phyloP scores from a whole-genome alignment of 2,797 vertebrate genomes.

The Tadarida brasiliensis region DNA sequence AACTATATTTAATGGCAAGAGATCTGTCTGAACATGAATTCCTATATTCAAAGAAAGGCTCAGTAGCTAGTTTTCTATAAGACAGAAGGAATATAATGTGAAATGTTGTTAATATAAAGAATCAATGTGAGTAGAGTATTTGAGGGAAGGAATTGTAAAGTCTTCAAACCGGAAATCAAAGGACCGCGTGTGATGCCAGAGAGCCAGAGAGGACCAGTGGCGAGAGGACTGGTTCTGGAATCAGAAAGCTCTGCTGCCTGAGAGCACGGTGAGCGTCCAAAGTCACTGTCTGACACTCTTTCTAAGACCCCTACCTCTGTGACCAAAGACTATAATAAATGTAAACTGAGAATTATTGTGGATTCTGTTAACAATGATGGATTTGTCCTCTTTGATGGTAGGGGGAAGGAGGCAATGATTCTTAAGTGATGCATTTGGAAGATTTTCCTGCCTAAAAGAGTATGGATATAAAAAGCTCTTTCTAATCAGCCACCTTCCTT shows the following conservation, averaged over 20 bases:
- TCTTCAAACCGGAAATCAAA: not conserved
- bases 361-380: not conserved
- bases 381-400: not conserved
- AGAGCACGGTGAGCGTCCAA: not conserved
- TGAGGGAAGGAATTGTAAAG: not conserved
- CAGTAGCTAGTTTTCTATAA: not conserved
- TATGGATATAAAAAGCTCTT: not conserved
- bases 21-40: constrained; percentile 1
- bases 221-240: not conserved
- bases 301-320: not conserved
- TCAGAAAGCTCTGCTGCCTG: not conserved
- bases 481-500: not conserved
- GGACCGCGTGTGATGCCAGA: not conserved
- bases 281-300: not conserved
- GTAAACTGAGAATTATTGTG: not conserved
- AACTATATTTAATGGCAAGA: not conserved
- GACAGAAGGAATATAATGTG: not conserved
- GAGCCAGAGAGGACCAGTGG: not conserved
- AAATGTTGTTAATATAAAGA: not conserved
- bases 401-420: not conserved
- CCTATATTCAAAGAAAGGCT: not conserved
- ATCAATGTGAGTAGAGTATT: not conserved
- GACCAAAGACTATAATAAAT: not conserved
- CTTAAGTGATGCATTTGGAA: not conserved
- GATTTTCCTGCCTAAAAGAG: not conserved